A percentile compares a stretch with the other conserved stretches of the same genome.
Conservation (phyloP, 2,888 invertebrate genomes). For the Orthosia incerta region DNA sequence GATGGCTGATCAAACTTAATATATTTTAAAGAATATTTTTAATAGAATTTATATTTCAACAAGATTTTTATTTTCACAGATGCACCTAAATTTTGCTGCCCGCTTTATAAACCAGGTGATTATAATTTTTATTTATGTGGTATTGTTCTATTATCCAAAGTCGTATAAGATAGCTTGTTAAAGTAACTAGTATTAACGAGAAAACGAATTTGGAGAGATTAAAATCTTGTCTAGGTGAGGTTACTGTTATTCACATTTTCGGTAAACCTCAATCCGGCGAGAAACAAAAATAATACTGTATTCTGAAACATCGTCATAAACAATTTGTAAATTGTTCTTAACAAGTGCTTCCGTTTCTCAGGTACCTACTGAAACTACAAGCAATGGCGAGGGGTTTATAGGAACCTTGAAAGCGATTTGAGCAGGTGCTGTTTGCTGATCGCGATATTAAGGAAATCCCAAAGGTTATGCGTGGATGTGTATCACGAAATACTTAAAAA, state of each 20-base stretch:
- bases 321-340: background rate
- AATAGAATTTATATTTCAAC: background rate
- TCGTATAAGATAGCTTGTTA: conserved; percentile 73
- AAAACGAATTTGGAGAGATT: conserved; percentile 81
- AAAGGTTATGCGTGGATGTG: too few species aligned
- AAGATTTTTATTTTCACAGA: conserved; percentile 45
- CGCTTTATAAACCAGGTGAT: conserved; percentile 45
- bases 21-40: background rate
- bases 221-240: conserved; percentile 89
- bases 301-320: background rate
- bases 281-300: conserved; percentile 70
- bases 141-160: conserved; percentile 69
- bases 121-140: conserved; percentile 9
- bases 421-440: too few species aligned
- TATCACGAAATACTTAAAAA: too few species aligned
- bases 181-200: conserved; percentile 74
- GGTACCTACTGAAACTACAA: conserved; percentile 1
- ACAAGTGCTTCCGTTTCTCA: conserved; percentile 8
- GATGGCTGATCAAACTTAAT: conserved; percentile 83
- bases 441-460: too few species aligned
- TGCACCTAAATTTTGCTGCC: background rate
- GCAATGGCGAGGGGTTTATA: too few species aligned
- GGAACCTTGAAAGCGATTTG: too few species aligned
- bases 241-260: conserved; percentile 81
- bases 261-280: conserved; percentile 89